Base-by-base conservation (phyloP, 2,113 vertebrate genomes). In the Bos indicus region DNA sequence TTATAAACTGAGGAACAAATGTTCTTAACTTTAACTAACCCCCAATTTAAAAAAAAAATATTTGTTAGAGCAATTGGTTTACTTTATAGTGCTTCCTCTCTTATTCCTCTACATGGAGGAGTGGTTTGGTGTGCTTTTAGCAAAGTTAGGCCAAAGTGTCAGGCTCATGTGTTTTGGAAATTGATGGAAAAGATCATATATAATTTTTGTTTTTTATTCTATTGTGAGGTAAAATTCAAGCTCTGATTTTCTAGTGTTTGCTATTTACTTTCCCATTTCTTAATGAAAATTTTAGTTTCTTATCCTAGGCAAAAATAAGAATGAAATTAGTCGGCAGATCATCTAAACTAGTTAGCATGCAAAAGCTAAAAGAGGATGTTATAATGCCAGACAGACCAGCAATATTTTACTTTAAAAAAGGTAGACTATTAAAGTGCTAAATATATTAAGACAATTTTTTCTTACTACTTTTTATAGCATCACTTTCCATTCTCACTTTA, bases 11-110 rank as follows among this genome's bases (percentile, higher is more conserved):
- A 88, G 11, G 14, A 90, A 46, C 52, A n/a, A 80, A 28, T 51
- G 51, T 15, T 60, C 84, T 43, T 88, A 13, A 86, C 93, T 36
- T 89, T 95, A 90, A 74, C 11, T 87, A 8, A 28, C 67, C 85
- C 88, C 57, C 56, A 90, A 56, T 93, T 62, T 3, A 10, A 74
- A 71, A 28, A 17, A 74, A 59, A 54, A 86, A 57, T 91, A 89
- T 77, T 94, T 97, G 77, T 90, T 25, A 92, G 2, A 83, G 64
- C 30, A 81, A 54, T 91, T 90, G 84, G 33, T 88, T 96, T 64
- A 78, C 51, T 1, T 0, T 59, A 25, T 30, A n/a, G 16, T 78
- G 43, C 78, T 97, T 60, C 74, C 9, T 67, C 6, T 91, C 6
- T 62, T 15, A 4, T 48, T 54, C 74, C 10, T n/a, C 33, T 23